A percentile compares a stretch with the other conserved stretches of the same genome.
phyloP scores from a whole-genome alignment of 2,888 invertebrate species.

The Psylliodes chrysocephalus region DNA sequence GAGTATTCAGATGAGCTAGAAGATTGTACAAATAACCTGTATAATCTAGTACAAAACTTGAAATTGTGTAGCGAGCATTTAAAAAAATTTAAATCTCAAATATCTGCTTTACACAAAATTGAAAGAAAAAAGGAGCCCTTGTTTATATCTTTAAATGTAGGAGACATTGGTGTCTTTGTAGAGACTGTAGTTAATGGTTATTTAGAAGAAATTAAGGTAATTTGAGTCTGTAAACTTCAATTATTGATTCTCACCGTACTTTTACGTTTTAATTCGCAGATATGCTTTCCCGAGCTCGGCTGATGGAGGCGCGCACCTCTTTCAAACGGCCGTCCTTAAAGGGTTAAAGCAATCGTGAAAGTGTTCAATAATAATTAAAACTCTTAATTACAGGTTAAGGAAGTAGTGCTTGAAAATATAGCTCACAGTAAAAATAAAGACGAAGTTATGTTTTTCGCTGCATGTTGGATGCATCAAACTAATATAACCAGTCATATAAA shows the following conservation, averaged over 20 bases:
- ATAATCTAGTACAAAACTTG: constrained; percentile 51
- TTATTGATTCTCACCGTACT: too few relatives aligned
- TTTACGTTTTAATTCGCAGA: too few relatives aligned
- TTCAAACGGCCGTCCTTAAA: too few relatives aligned
- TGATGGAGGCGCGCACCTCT: too few relatives aligned
- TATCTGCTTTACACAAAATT: constrained; percentile 57
- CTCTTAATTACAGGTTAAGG: constrained; percentile 55
- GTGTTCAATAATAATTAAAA: too few relatives aligned
- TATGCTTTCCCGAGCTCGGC: too few relatives aligned
- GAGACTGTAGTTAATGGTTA: constrained; percentile 59
- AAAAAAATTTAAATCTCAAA: constrained; percentile 52
- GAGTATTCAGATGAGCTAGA: constrained; percentile 47
- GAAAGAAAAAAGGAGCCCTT: constrained; percentile 54
- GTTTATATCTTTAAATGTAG: constrained; percentile 58
- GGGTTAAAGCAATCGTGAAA: too few relatives aligned
- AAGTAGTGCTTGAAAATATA: constrained; percentile 62
- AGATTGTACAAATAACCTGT: constrained; percentile 50
- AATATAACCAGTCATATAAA: constrained; percentile 57
- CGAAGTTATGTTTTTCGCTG: constrained; percentile 63
- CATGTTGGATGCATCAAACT: constrained; percentile 65
- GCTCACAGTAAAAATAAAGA: constrained; percentile 61
- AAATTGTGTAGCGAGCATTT: constrained; percentile 50
- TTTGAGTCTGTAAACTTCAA: constrained; percentile 7
- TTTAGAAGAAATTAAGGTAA: constrained; percentile 61
- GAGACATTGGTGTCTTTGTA: constrained; percentile 52